phyloP scores from a whole-genome alignment of 1,140 invertebrate genomes.

The fruit fly (Drosophila melanogaster) region Release_6_plus_ISO1_MT NT_033779.5:6569001-6569500 shows the following conservation, averaged over 20 bases:
- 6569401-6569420: conserved; percentile 73
- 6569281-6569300: conserved; percentile 45
- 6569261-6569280: conserved; percentile 69
- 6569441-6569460: conserved; percentile 66
- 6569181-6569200: conserved; percentile 35
- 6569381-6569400: conserved; percentile 49
- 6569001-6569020: conserved; percentile 44
- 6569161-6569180: conserved; percentile 49
- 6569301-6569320: conserved; percentile 64
- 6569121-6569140: conserved; percentile 73
- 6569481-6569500: conserved; percentile 49
- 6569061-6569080: background rate
- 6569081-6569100: conserved; percentile 19
- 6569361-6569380: conserved; percentile 3
- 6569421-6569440: conserved; percentile 82
- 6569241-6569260: conserved; percentile 78
- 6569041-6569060: conserved; percentile 38
- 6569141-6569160: conserved; percentile 61
- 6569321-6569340: conserved; percentile 43
- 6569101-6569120: conserved; percentile 76
- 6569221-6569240: conserved; percentile 54
- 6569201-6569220: conserved; percentile 36
- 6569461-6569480: conserved; percentile 16
- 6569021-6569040: conserved; percentile 62
- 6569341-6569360: conserved; percentile 27